Base-by-base conservation (phyloP, 2,888 invertebrate genomes). In the Agonopterix alstromeriana region DNA sequence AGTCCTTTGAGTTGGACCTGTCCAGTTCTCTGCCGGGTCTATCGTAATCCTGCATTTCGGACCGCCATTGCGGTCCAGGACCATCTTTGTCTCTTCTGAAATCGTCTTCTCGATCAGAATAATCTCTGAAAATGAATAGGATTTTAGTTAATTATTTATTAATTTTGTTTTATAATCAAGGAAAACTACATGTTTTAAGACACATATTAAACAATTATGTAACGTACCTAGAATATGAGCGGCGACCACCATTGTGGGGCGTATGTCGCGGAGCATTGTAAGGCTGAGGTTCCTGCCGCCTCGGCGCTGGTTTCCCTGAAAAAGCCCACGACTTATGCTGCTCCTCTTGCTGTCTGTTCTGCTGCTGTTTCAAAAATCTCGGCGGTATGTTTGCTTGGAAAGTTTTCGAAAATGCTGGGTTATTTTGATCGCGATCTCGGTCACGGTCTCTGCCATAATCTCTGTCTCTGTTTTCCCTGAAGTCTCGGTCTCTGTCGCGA, bases 311-410 rank as follows among this genome's bases (percentile, higher is more conserved):
- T 60, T 87, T 86, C 1, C 75, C 77, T 1, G 80, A 53, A 59
- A 84, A 87, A 11, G 87, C 78, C 87, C 87, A 87, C 36, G 77
- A 81, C 64, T 84, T 87, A 50, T 85, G 73, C 50, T 74, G 82
- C 42, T 84, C 87, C 10, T 82, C 90, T 60, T 87, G 82, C 50
- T 82, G 82, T 45, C 88, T 70, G 56, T 83, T 92, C 56, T 91
- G 91, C 63, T 95, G 94, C 65, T 95, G 94, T 64, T 94, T 94
- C 64, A 94, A 92, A 78, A 96, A 95, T 51, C 97, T 90, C 10
- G 97, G 97, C 48, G 97, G 97, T 67, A 97, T 90, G 81, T 95
- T 94, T 46, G 91, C 93, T 77, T 95, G 95, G 80, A 95, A 96
- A 57, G 93, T 92, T 63, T 93, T 91, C 7, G 94, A 93, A 72